A percentile compares a stretch with the other conserved stretches of the same genome.
These are phyloP conservation scores for Amphibalanus amphitrite DNA, from an alignment of 1,140 invertebrate genomes.

Conservation along the genomic window DNA sequence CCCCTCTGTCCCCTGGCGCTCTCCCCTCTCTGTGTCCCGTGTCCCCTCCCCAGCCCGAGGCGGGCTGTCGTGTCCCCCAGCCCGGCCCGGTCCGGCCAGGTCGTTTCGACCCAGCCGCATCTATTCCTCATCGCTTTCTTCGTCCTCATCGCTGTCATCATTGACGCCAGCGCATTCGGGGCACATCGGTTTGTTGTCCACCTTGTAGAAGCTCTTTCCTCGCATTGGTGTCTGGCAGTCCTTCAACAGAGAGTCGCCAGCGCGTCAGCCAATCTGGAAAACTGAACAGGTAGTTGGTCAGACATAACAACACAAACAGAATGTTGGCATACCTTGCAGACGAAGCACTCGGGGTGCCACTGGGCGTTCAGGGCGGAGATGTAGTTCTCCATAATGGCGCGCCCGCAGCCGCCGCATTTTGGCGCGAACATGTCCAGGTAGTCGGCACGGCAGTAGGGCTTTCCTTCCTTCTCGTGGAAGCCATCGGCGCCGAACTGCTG, in stretches of 20 bases:
- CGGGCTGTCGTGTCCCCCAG: too few relatives aligned
- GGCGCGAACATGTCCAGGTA: slow-evolving; percentile 98
- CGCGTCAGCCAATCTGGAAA: slow-evolving; percentile 11
- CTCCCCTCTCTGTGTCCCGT: too few relatives aligned
- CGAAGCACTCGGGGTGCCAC: slow-evolving; percentile 99
- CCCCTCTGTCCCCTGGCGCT: too few relatives aligned
- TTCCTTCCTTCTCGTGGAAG: slow-evolving; percentile 84
- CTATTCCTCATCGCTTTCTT: slow-evolving; percentile 24
- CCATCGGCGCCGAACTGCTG: slow-evolving; percentile 93
- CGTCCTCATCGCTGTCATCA: slow-evolving; percentile 35
- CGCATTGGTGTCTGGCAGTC: slow-evolving; percentile 80
- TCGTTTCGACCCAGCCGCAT: neutral
- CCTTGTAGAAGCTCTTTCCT: slow-evolving; percentile 86
- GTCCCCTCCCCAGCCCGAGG: too few relatives aligned
- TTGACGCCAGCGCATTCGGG: slow-evolving; percentile 61
- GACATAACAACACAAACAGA: too few relatives aligned
- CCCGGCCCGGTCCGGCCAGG: too few relatives aligned
- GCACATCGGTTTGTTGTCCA: slow-evolving; percentile 81
- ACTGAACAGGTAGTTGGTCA: neutral
- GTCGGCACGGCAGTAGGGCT: slow-evolving; percentile 84
- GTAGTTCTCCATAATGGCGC: slow-evolving; percentile 97
- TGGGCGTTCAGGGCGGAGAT: slow-evolving; percentile 93
- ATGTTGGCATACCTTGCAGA: slow-evolving; percentile 63
- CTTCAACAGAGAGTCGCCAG: slow-evolving; percentile 33
- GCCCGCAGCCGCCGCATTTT: slow-evolving; percentile 91